These are phyloP conservation scores for Coptodon bakossiorum DNA, from an alignment of 2,113 vertebrate genomes.

Conservation along the genomic window DNA sequence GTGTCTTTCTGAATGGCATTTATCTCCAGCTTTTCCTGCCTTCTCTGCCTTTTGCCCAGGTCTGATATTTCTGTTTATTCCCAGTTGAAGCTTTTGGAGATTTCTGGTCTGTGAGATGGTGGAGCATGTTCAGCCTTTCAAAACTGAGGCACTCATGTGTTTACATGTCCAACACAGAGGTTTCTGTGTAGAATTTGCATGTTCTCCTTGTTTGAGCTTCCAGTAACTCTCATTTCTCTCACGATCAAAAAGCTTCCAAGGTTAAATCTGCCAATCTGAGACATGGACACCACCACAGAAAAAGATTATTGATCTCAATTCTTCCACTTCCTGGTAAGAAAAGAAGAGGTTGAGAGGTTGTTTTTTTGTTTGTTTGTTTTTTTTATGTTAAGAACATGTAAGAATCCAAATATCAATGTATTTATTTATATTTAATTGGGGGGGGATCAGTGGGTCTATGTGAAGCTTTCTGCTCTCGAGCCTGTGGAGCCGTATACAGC, in stretches of 20 bases:
- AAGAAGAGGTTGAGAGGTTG: background rate
- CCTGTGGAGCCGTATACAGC: background rate
- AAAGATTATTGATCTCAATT: background rate
- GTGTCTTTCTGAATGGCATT: background rate
- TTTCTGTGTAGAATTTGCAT: background rate
- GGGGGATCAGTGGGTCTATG: background rate
- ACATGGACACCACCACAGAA: background rate
- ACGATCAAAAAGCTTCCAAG: background rate
- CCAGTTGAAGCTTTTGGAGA: background rate
- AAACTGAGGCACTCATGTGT: background rate
- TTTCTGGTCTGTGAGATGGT: background rate
- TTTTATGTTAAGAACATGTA: background rate
- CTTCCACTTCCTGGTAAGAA: background rate
- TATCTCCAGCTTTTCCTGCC: background rate
- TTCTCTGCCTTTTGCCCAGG: background rate
- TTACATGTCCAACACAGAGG: background rate
- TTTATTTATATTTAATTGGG: background rate
- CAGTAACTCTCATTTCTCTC: background rate
- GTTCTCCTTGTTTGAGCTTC: background rate
- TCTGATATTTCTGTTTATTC: background rate
- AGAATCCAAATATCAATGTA: background rate
- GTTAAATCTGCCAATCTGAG: background rate
- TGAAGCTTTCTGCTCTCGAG: background rate
- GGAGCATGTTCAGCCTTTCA: background rate
- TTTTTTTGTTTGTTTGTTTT: rapidly evolving